Conservation (phyloP, 1,140 invertebrate species). For the Trichogramma pretiosum region DNA sequence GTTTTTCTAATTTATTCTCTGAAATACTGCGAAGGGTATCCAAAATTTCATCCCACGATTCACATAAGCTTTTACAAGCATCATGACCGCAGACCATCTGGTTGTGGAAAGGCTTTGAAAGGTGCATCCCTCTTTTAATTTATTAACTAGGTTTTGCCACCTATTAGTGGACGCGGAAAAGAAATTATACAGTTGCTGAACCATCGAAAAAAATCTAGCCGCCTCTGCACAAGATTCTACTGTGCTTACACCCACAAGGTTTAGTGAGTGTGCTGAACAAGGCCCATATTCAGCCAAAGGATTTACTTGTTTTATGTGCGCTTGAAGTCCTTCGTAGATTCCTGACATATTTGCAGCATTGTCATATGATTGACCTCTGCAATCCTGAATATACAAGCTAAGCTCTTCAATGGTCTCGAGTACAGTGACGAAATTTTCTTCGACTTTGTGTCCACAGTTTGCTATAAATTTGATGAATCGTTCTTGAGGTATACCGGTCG, state of each 20-base stretch:
- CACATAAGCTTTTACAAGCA: neutral
- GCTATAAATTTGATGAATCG: constrained; percentile 2
- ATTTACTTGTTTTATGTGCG: constrained; percentile 22
- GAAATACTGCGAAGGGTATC: neutral
- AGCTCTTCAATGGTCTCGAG: constrained; percentile 13
- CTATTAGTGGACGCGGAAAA: constrained; percentile 21
- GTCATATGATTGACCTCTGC: constrained; percentile 29
- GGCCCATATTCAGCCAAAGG: constrained; percentile 20
- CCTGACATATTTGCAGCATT: constrained; percentile 32
- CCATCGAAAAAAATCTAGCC: constrained; percentile 13
- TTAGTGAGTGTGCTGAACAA: constrained; percentile 27
- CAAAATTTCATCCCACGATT: neutral
- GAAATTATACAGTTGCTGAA: constrained; percentile 15
- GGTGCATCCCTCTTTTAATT: neutral
- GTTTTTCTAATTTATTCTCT: neutral
- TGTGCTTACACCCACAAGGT: constrained; percentile 24
- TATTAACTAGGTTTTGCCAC: constrained; percentile 14
- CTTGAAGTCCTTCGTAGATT: constrained; percentile 25
- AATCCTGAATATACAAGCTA: constrained; percentile 30
- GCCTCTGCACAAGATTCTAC: constrained; percentile 21
- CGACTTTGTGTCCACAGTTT: constrained; percentile 4
- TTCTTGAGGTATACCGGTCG: neutral
- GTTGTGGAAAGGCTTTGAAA: constrained; percentile 2
- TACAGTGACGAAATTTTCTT: constrained; percentile 5
- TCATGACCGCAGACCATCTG: neutral